A percentile compares a stretch with the other conserved stretches of the same genome.
phyloP scores from a whole-genome alignment of 2,113 vertebrate genomes.

The Pseudorectes ferrugineus region DNA sequence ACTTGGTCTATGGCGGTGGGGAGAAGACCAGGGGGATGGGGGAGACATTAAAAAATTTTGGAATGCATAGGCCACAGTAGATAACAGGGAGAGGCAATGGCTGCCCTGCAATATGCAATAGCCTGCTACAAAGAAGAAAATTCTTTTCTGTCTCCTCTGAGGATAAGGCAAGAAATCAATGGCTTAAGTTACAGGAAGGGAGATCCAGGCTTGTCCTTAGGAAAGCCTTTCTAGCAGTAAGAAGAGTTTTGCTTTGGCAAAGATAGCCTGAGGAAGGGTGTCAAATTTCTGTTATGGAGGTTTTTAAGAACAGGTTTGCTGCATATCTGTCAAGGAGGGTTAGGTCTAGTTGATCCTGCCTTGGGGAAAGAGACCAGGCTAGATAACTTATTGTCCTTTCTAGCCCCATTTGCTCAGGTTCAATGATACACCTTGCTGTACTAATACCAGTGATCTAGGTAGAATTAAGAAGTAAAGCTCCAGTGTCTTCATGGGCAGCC shows the following conservation, averaged over 20 bases:
- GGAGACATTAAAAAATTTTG: neutral
- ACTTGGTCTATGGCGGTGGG: neutral
- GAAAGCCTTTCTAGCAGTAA: neutral
- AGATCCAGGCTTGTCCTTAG: neutral
- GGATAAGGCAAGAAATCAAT: neutral
- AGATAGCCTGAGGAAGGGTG: constrained; percentile 7
- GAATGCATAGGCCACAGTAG: neutral
- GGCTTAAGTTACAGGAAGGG: neutral
- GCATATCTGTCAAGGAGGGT: constrained; percentile 41
- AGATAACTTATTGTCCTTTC: neutral
- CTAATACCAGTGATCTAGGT: neutral
- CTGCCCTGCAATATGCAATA: neutral
- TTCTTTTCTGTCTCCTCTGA: neutral
- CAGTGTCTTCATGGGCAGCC: neutral
- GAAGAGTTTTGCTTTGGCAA: neutral
- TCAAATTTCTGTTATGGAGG: neutral
- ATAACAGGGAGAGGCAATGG: neutral
- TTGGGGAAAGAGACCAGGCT: neutral
- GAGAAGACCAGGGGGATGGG: neutral
- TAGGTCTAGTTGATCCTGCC: constrained; percentile 47
- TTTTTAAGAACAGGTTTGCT: constrained; percentile 27
- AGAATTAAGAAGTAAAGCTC: neutral
- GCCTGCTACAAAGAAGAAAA: neutral
- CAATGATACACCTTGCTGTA: neutral
- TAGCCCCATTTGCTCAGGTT: neutral